These are phyloP conservation scores for Ophion costatus DNA, from an alignment of 2,888 invertebrate genomes.

Conservation along the genomic window DNA sequence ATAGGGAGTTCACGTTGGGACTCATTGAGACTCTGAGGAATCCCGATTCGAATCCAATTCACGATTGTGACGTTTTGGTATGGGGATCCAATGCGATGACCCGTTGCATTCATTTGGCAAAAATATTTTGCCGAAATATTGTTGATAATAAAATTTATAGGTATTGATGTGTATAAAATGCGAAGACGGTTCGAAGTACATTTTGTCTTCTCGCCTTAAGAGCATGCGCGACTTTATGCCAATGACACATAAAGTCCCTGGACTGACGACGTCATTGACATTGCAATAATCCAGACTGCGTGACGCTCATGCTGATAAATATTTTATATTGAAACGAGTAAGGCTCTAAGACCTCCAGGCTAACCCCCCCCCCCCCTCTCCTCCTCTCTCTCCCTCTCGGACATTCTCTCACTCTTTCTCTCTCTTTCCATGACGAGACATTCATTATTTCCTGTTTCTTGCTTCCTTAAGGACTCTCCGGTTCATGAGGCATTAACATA, in stretches of 20 bases:
- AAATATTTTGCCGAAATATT: neutral
- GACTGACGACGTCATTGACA: constrained; percentile 46
- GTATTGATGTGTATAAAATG: neutral
- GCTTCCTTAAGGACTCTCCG: neutral
- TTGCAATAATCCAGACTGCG: constrained; percentile 57
- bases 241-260: constrained; percentile 32
- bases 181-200: neutral
- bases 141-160: neutral
- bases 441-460: constrained; percentile 12
- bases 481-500: neutral
- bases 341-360: neutral
- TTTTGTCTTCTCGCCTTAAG: constrained; percentile 5
- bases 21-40: no score
- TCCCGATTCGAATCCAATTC: no score
- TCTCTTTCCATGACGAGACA: constrained; percentile 7
- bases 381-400: neutral
- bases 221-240: constrained; percentile 15
- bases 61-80: no score
- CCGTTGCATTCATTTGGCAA: no score
- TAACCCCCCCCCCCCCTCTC: neutral
- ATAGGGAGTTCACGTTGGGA: no score
- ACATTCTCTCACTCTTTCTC: neutral
- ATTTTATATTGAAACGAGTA: constrained; percentile 21
- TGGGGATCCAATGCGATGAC: no score
- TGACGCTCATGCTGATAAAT: constrained; percentile 41